Percentiles rank a stretch among this genome's conserved stretches.
These are phyloP conservation scores for Sigmodon hispidus DNA, from an alignment of 2,113 vertebrate species.

Conservation along the genomic window DNA sequence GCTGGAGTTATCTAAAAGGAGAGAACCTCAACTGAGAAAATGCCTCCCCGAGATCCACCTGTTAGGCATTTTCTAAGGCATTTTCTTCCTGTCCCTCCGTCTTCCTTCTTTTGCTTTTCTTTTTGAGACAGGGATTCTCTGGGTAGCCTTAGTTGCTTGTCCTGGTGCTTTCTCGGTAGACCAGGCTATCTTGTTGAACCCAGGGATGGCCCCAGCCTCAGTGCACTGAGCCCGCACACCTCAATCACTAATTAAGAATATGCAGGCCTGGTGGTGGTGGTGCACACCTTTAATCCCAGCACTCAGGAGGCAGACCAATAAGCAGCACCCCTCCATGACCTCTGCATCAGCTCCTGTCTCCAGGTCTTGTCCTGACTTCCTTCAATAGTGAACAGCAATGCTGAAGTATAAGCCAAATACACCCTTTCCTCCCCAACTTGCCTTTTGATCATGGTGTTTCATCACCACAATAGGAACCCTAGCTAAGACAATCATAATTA, in stretches of 20 bases:
- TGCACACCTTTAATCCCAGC: no score
- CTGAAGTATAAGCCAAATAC: not conserved
- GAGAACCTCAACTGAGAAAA: not conserved
- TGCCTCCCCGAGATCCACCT: not conserved
- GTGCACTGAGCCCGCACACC: no score
- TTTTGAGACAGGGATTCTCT: not conserved
- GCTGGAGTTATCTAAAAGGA: not conserved
- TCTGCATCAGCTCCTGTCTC: not conserved
- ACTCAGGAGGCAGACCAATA: not conserved
- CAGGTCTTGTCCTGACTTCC: not conserved
- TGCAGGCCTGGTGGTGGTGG: not conserved
- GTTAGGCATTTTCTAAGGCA: not conserved
- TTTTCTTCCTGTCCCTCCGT: not conserved
- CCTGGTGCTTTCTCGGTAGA: not conserved
- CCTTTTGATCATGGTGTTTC: not conserved
- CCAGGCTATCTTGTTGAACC: not conserved
- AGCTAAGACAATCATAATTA: not conserved
- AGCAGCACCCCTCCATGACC: not conserved
- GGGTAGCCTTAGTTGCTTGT: no score
- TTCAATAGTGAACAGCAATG: not conserved
- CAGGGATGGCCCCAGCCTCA: not conserved
- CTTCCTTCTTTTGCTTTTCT: not conserved
- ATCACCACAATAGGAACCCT: not conserved
- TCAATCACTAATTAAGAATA: not conserved
- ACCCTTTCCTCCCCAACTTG: not conserved